Base-by-base conservation (phyloP, 2,797 vertebrate species). In the Hippopotamyrus pictus region DNA sequence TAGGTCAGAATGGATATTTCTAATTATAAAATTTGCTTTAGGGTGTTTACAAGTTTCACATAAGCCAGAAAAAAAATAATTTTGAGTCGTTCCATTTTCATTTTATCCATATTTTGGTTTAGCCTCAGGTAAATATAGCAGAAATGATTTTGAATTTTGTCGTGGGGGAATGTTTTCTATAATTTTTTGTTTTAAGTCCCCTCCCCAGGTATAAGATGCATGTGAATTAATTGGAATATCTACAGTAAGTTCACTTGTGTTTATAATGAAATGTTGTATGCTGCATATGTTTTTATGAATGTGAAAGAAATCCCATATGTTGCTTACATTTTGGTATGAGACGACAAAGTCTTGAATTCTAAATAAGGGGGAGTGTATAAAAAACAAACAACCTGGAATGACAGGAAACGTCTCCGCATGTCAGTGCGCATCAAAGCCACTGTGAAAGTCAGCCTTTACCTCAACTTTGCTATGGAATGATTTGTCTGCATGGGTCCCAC, bases 11-110 rank as follows among this genome's bases (percentile, higher is more conserved):
- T 84, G 82, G 82, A 48, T 46, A 22, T 79, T 79, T 79, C 73
- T 79, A 79, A 79, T 79, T 79, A 79, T 79, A 79, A 41, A 79
- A 44, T 79, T 84, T 84, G 82, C 82, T 84, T 84, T 25, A 84
- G 82, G 82, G 82, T 84, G 82, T 84, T 84, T 84, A 48, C 82
- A 51, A 84, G 44, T 48, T 22, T 48, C 79, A 41, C 76, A 82
- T 19, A 41, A 82, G 76, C 41, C 33, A 41, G 33, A n/a, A 41
- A 82, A 41, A 48, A 44, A n/a, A 82, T 22, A 3, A n/a, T 46
- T 82, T 44, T 82, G 17, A 22, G 41, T 82, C 17, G 17, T 44
- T 82, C 29, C 46, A 44, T 84, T 48, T 84, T 50, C 46, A 48
- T 22, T 50, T 84, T 25, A 51, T 84, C 82, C 41, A 84, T 50